Base-by-base conservation (phyloP, 1,140 invertebrate species). In the Centruroides vittatus region DNA sequence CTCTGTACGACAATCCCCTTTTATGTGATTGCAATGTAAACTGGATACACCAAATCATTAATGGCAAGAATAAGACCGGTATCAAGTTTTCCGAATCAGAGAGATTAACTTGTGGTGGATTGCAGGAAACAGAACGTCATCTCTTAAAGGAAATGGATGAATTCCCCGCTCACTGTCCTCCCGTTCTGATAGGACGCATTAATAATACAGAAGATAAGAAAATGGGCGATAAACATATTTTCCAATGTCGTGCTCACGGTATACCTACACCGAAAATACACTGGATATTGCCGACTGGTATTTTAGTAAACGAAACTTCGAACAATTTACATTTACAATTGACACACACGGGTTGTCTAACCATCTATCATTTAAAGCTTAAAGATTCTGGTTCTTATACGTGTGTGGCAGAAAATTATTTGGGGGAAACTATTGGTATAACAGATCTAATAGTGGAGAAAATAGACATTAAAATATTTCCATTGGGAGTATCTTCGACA, bases 21-120 rank as follows among this genome's bases (percentile, higher is more conserved):
- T 66, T 65, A n/a, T 78, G 77, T 66, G 76, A 78, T 63, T 78
- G 77, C 63, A 78, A 78, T 67, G 67, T 71, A 13, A 68, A 70
- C 47, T 78, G 77, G 77, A 70, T 78, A 11, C 64, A 67, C 34
- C 58, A 72, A 12, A 50, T 55, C 46, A 8, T 63, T 59, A 51
- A 56, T 8, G 36, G 8, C 4, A 47, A 36, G 12, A 59, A 63
- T 41, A n/a, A 47, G 8, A 55, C n/a, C 7, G 54, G 60, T 47
- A 35, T 68, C 3, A 34, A 58, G 4, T 70, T 74, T 57, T 65
- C 67, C 7, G 70, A 74, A 12, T 61, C 70, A 10, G 68, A 73
- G 8, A 68, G 68, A 12, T 65, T 76, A 48, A 61, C 70, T 12
- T 78, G 76, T 66, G 65, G 69, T 55, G 68, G 61, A 50, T 73